Percentiles rank a stretch among this genome's conserved stretches.
Conservation (phyloP, 2,797 vertebrate genomes). For the Eremophila alpestris region DNA sequence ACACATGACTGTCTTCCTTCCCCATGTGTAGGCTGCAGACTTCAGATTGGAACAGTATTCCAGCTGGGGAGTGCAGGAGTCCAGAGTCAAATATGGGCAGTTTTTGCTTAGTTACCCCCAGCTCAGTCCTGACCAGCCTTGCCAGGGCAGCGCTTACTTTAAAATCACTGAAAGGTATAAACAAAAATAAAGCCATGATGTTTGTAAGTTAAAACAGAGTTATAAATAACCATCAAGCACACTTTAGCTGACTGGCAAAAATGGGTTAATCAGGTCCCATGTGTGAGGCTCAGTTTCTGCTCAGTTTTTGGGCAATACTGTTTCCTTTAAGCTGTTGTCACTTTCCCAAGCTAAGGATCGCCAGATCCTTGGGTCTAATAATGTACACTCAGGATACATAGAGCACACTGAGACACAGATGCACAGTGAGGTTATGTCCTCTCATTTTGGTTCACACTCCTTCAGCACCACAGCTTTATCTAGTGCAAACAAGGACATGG, state of each 20-base stretch:
- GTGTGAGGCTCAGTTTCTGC: not conserved
- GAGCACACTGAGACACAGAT: accelerated
- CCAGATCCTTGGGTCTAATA: not conserved
- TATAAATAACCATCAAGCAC: not conserved
- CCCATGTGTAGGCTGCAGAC: not conserved
- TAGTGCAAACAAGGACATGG: not conserved
- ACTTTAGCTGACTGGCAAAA: not conserved
- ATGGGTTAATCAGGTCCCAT: not conserved
- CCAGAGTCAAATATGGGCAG: not conserved
- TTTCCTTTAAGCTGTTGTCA: not conserved
- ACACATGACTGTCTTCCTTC: not conserved
- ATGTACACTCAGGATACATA: accelerated
- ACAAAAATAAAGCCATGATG: not conserved
- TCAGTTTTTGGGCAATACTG: not conserved
- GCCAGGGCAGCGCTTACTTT: not conserved
- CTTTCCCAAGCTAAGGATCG: not conserved
- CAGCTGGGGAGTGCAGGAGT: not conserved
- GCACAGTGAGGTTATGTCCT: not conserved
- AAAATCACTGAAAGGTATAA: not conserved
- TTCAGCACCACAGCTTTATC: not conserved
- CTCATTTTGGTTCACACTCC: not conserved
- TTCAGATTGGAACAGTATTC: not conserved
- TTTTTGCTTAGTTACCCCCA: not conserved
- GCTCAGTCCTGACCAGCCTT: not conserved
- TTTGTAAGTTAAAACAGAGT: not conserved